phyloP scores from a whole-genome alignment of 2,113 vertebrate genomes.

The Gymnocephalus cernua region DNA sequence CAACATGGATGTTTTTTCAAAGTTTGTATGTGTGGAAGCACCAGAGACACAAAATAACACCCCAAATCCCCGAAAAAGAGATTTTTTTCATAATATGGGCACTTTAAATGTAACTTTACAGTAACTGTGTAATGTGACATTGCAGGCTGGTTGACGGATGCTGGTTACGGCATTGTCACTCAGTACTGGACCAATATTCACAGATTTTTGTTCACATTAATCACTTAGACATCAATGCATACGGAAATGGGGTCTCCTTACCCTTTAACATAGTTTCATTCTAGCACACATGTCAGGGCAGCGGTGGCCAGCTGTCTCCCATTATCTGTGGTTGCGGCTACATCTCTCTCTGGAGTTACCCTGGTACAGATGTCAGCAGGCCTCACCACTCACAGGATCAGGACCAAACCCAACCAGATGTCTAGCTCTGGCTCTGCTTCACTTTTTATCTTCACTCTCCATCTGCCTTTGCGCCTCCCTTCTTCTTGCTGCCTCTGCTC shows the following conservation, averaged over 20 bases:
- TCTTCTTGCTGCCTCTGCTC: background rate
- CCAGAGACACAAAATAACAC: too few species aligned
- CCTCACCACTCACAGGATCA: conserved; percentile 23
- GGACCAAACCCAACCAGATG: conserved; percentile 31
- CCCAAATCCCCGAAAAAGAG: too few species aligned
- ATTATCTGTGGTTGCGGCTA: conserved; percentile 8
- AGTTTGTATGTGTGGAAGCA: too few species aligned
- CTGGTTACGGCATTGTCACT: too few species aligned
- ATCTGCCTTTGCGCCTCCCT: background rate
- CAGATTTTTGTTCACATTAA: too few species aligned
- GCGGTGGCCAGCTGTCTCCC: conserved; percentile 20
- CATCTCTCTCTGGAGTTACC: conserved; percentile 15
- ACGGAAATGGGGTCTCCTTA: too few species aligned
- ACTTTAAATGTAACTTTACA: background rate
- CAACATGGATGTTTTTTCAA: too few species aligned
- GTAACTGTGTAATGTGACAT: background rate
- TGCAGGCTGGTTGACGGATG: too few species aligned
- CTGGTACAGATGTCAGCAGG: conserved; percentile 5
- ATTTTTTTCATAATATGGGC: too few species aligned
- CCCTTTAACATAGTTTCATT: background rate
- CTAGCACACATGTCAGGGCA: background rate
- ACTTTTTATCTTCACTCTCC: background rate
- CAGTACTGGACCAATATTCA: too few species aligned
- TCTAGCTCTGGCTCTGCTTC: background rate
- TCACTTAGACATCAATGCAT: too few species aligned